Evolutionary conservation across 1,140 invertebrate species (phyloP).

Genomic region (Heliconius congener): DNA sequence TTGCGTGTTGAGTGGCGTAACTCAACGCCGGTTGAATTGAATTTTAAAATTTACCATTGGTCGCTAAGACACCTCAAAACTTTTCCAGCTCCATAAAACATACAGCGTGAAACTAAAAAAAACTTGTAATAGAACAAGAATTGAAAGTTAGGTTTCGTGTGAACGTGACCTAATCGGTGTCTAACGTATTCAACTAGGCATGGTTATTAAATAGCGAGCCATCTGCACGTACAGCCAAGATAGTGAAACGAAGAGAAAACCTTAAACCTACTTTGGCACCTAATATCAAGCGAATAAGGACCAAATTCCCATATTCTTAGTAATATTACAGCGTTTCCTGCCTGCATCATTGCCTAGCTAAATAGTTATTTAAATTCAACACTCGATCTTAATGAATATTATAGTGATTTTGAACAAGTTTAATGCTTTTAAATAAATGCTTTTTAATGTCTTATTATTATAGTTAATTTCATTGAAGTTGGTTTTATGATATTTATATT

Average conservation of each 20-base stretch:
- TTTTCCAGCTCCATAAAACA: no score
- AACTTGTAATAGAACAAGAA: not conserved
- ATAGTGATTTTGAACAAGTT: constrained; percentile 31
- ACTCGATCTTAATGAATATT: constrained; percentile 47
- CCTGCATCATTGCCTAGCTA: constrained; percentile 54
- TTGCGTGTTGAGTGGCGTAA: no score
- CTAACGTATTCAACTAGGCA: constrained; percentile 26
- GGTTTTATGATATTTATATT: not conserved
- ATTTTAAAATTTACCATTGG: no score
- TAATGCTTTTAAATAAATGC: not conserved
- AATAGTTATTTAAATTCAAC: constrained; percentile 71
- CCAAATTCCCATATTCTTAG: constrained; percentile 22
- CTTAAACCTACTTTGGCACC: constrained; percentile 25
- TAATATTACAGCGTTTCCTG: constrained; percentile 29
- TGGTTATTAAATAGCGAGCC: constrained; percentile 62
- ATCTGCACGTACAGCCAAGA: constrained; percentile 56
- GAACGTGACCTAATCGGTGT: constrained; percentile 27
- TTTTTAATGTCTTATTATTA: constrained; percentile 19
- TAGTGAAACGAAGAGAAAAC: constrained; percentile 34
- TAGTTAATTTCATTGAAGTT: not conserved
- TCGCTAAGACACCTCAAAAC: no score
- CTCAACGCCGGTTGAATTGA: no score
- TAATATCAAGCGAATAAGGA: constrained; percentile 19
- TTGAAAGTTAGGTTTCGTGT: constrained; percentile 8
- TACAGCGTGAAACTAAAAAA: no score